Percentiles rank a stretch among this genome's conserved stretches.
Conservation (phyloP, 64 coral and sea anemone genomes). For the Exaiptasia diaphana region DNA sequence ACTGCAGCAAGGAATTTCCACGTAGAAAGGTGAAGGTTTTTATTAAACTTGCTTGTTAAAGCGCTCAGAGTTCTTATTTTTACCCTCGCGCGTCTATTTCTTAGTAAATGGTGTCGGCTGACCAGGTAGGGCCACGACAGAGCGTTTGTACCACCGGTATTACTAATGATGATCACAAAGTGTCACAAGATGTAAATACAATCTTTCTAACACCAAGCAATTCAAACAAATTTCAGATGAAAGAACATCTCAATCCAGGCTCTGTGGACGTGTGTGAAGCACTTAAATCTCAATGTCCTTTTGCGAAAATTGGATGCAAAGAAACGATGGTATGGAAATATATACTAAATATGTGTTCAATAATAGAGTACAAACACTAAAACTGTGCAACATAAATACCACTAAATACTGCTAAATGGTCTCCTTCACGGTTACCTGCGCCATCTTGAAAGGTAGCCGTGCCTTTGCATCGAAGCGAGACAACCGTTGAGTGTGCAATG, state of each 20-base stretch:
- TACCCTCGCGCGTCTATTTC: not conserved
- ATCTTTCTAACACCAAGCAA: not conserved
- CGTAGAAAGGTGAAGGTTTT: not conserved
- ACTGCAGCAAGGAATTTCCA: not conserved
- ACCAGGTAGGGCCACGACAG: no score
- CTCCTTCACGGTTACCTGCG: not conserved
- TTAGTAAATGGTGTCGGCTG: no score
- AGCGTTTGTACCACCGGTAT: not conserved
- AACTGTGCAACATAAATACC: not conserved
- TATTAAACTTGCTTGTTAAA: not conserved
- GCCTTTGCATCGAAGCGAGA: not conserved
- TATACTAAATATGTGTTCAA: not conserved
- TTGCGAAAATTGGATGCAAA: slow-evolving; percentile 6
- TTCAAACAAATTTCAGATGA: no score
- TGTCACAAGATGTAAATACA: not conserved
- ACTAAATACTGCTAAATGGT: not conserved
- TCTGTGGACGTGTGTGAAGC: slow-evolving; percentile 41
- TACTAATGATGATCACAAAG: not conserved
- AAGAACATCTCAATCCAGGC: slow-evolving; percentile 24
- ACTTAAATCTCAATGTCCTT: slow-evolving; percentile 13
- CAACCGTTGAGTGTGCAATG: not conserved
- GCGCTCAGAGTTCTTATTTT: not conserved
- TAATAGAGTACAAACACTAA: not conserved
- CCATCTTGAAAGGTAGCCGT: not conserved
- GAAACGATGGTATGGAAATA: slow-evolving; percentile 9